Percentiles rank a stretch among this genome's conserved stretches.
These are phyloP conservation scores for Nasonia longicornis DNA, from an alignment of 1,140 invertebrate genomes.

Conservation along the genomic window DNA sequence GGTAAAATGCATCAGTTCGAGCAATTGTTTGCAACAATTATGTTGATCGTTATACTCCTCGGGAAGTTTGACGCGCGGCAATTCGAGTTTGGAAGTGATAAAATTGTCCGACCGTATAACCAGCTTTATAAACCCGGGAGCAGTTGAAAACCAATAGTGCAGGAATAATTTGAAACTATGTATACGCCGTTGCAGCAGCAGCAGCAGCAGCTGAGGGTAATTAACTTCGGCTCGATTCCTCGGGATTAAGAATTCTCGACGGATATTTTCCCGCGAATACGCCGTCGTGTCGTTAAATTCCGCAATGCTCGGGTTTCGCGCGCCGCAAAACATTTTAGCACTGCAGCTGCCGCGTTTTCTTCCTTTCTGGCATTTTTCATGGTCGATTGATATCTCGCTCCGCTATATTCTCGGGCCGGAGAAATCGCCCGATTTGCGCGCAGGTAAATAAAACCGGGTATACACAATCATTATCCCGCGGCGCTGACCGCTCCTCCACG, in stretches of 20 bases:
- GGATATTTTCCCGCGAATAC: background rate
- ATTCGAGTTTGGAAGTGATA: background rate
- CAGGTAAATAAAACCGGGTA: background rate
- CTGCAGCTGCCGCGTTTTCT: background rate
- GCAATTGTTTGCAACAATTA: background rate
- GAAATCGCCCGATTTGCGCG: background rate
- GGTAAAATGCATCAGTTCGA: background rate
- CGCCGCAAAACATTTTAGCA: background rate
- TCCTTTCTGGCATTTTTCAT: background rate
- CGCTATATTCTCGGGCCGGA: background rate
- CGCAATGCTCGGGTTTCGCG: background rate
- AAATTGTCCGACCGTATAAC: background rate
- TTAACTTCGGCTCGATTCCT: background rate
- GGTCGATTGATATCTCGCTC: slow-evolving; percentile 15
- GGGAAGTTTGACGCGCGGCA: background rate
- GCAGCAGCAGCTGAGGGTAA: background rate
- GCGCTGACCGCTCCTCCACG: background rate
- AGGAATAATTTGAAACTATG: background rate
- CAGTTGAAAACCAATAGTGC: background rate
- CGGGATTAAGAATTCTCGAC: background rate
- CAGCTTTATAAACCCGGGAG: background rate
- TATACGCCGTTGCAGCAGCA: background rate
- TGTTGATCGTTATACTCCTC: background rate
- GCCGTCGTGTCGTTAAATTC: background rate
- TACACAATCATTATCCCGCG: background rate